phyloP scores from a whole-genome alignment of 2,113 vertebrate genomes.

The Gasterosteus aculeatus region DNA sequence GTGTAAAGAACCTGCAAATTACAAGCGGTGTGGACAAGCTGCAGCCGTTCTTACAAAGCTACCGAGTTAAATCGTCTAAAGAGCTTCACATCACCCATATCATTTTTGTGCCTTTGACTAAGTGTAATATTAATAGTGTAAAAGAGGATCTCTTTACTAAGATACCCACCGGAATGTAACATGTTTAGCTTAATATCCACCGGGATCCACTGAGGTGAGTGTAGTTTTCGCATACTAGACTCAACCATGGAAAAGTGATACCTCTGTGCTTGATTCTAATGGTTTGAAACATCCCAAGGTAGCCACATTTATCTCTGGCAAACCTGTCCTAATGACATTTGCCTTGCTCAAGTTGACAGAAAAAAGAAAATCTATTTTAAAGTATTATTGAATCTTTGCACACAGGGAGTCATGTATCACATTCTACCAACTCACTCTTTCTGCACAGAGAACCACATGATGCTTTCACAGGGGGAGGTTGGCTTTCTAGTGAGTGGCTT shows the following conservation, averaged over 20 bases:
- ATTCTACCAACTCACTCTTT: slow-evolving; percentile 34
- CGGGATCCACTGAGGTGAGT: slow-evolving; percentile 67
- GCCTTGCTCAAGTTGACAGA: slow-evolving; percentile 48
- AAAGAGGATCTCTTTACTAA: slow-evolving; percentile 62
- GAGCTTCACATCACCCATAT: slow-evolving; percentile 52
- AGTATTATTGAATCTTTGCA: slow-evolving; percentile 62
- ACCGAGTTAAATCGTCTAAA: slow-evolving; percentile 48
- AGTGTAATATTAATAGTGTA: too few species aligned
- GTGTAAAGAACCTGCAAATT: slow-evolving; percentile 69
- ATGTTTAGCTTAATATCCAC: slow-evolving; percentile 71
- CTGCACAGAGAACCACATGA: slow-evolving; percentile 47
- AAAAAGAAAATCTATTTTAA: slow-evolving; percentile 42
- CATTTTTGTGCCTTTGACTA: slow-evolving; percentile 67
- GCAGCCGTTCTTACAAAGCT: slow-evolving; percentile 47
- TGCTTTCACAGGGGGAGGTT: slow-evolving; percentile 20
- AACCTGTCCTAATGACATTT: slow-evolving; percentile 64
- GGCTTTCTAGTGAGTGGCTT: neutral
- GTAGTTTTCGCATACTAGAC: slow-evolving; percentile 68
- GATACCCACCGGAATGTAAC: slow-evolving; percentile 67
- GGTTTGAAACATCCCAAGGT: slow-evolving; percentile 66
- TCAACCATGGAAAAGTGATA: slow-evolving; percentile 64
- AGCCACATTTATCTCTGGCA: slow-evolving; percentile 48
- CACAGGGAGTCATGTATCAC: slow-evolving; percentile 54
- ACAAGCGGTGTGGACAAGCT: slow-evolving; percentile 63
- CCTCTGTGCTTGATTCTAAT: slow-evolving; percentile 62